Conservation (phyloP, 2,113 vertebrate species). For the Hippocampus barbouri region DNA sequence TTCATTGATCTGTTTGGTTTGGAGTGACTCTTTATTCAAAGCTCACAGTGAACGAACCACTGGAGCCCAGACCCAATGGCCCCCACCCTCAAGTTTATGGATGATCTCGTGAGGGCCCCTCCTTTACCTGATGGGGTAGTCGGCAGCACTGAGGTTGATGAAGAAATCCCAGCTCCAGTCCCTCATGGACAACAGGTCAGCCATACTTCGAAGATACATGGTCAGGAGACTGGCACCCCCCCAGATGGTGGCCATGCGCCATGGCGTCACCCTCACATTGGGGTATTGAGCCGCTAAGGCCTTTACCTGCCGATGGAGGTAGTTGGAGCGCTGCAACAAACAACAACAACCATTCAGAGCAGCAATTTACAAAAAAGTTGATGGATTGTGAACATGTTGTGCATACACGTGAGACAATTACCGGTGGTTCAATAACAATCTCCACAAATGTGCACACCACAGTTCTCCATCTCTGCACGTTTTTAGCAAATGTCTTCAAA, state of each 20-base stretch:
- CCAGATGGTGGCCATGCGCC: conserved; percentile 99
- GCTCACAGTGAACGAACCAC: conserved; percentile 55
- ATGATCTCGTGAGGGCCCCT: background rate
- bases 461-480: too few species aligned
- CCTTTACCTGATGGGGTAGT: conserved; percentile 93
- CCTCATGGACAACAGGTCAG: conserved; percentile 89
- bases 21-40: conserved; percentile 57
- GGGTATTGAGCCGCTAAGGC: conserved; percentile 79
- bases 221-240: conserved; percentile 93
- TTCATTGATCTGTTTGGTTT: conserved; percentile 63
- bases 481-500: too few species aligned
- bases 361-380: background rate
- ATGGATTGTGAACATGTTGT: background rate
- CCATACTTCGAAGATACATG: conserved; percentile 94
- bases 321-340: conserved; percentile 84
- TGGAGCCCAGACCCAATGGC: conserved; percentile 20
- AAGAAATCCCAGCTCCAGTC: conserved; percentile 99
- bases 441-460: too few species aligned
- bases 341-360: background rate
- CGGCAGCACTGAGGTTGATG: conserved; percentile 97
- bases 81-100: background rate
- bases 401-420: background rate
- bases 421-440: background rate
- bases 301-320: conserved; percentile 87
- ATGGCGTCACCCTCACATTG: conserved; percentile 90